Percentiles rank a stretch among this genome's conserved stretches.
Evolutionary conservation across 2,113 vertebrate species (phyloP).

Genomic region (Mus spicilegus): DNA sequence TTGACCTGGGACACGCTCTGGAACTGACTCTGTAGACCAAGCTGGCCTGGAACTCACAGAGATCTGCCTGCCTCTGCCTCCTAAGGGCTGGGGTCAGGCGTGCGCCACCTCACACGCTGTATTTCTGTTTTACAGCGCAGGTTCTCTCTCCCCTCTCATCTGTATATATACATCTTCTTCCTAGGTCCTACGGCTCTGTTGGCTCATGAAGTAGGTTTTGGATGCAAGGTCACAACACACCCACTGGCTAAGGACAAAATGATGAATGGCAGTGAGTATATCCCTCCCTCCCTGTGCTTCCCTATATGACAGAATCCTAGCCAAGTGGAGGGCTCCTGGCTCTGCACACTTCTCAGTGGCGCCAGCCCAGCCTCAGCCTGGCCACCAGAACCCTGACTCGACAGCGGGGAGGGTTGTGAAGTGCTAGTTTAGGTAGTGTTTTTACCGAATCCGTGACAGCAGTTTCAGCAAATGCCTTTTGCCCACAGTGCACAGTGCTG

Average conservation of each 20-base stretch:
- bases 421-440: neutral
- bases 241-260: conserved; percentile 97
- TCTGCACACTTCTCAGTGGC: rapidly evolving
- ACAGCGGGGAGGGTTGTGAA: neutral
- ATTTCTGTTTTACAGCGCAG: neutral
- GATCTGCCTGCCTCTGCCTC: neutral
- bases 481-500: neutral
- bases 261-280: conserved; percentile 94
- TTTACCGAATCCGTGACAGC: neutral
- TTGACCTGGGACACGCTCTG: neutral
- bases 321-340: neutral
- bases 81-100: neutral
- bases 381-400: neutral
- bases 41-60: neutral
- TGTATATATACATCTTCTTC: conserved; percentile 3
- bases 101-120: neutral
- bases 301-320: neutral
- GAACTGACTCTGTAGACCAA: neutral
- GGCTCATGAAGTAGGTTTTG: conserved; percentile 95
- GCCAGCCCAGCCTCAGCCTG: rapidly evolving
- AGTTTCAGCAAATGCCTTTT: conserved; percentile 24
- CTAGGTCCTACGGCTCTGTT: conserved; percentile 96
- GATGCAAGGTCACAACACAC: conserved; percentile 96
- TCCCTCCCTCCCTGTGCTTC: rapidly evolving
- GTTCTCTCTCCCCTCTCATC: neutral